These are phyloP conservation scores for Pyrocoelia pectoralis DNA, from an alignment of 2,888 invertebrate genomes.

Conservation along the genomic window DNA sequence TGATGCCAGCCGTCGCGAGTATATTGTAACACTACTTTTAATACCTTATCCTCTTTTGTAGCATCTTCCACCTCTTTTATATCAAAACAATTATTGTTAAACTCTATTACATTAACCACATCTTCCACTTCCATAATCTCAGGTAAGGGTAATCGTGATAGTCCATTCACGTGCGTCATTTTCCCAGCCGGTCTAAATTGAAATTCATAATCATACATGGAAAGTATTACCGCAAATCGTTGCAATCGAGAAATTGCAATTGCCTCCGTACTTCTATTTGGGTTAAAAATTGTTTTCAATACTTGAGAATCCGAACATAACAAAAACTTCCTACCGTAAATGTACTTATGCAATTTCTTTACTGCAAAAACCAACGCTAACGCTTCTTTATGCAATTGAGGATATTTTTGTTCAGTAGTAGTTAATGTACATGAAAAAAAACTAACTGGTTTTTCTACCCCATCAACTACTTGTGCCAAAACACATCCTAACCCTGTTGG, in stretches of 20 bases:
- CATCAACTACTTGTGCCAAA: conserved; percentile 8
- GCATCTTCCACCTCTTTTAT: conserved; percentile 1
- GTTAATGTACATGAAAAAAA: conserved; percentile 5
- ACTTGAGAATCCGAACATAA: conserved; percentile 9
- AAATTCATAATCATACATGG: conserved; percentile 14
- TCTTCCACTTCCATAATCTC: not conserved
- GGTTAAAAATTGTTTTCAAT: conserved; percentile 9
- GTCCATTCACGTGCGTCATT: conserved; percentile 7
- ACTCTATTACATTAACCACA: not conserved
- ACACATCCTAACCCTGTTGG: conserved; percentile 9
- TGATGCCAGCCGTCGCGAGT: conserved; percentile 17
- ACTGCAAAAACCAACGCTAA: conserved; percentile 10
- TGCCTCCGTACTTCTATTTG: conserved; percentile 3
- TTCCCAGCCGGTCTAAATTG: not conserved
- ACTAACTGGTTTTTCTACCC: conserved; percentile 14
- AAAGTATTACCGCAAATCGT: not conserved
- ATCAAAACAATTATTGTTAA: conserved; percentile 2
- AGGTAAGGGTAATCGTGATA: conserved; percentile 4
- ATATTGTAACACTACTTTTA: conserved; percentile 14
- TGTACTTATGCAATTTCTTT: conserved; percentile 8
- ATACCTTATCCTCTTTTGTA: conserved; percentile 1
- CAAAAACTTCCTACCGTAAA: conserved; percentile 7
- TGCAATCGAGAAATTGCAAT: conserved; percentile 13
- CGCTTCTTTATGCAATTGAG: conserved; percentile 13
- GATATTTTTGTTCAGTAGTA: conserved; percentile 9